Evolutionary conservation across 2,113 vertebrate species (phyloP).

Genomic region (Pao palembangensis): DNA sequence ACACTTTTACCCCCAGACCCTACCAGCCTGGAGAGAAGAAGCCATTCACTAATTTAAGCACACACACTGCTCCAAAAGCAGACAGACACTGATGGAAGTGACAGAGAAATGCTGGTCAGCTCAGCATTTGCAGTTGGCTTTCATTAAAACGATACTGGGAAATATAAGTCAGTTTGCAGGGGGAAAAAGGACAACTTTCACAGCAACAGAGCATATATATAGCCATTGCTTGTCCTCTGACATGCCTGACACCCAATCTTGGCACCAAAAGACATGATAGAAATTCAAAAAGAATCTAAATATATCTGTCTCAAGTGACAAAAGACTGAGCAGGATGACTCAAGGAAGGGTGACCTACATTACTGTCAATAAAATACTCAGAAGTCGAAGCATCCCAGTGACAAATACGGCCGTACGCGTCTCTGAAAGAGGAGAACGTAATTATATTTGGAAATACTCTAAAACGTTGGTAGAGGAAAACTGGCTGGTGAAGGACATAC

Average conservation of each 20-base stretch:
- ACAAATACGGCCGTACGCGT: conserved; percentile 1
- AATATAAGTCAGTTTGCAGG: no score
- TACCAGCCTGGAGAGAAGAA: conserved; percentile 4
- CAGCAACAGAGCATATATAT: conserved; percentile 77
- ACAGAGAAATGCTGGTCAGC: no score
- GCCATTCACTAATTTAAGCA: neutral
- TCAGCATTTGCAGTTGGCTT: no score
- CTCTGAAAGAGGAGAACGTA: neutral
- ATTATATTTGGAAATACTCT: no score
- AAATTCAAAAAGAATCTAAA: conserved; percentile 75
- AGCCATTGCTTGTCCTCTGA: conserved; percentile 66
- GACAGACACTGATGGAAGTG: neutral
- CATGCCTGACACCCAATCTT: conserved; percentile 73
- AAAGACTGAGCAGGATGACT: conserved; percentile 66
- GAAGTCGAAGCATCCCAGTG: conserved; percentile 9
- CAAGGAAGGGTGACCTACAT: conserved; percentile 63
- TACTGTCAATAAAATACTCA: conserved; percentile 40
- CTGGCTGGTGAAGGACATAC: neutral
- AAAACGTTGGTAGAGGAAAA: neutral
- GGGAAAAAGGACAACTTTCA: conserved; percentile 49
- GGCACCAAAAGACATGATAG: conserved; percentile 65
- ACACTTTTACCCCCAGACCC: conserved; percentile 25
- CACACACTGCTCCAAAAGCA: neutral
- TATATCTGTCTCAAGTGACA: conserved; percentile 79
- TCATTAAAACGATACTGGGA: neutral